A percentile compares a stretch with the other conserved stretches of the same genome.
Conservation (phyloP, 1,140 invertebrate species). For the Nilaparvata lugens region DNA sequence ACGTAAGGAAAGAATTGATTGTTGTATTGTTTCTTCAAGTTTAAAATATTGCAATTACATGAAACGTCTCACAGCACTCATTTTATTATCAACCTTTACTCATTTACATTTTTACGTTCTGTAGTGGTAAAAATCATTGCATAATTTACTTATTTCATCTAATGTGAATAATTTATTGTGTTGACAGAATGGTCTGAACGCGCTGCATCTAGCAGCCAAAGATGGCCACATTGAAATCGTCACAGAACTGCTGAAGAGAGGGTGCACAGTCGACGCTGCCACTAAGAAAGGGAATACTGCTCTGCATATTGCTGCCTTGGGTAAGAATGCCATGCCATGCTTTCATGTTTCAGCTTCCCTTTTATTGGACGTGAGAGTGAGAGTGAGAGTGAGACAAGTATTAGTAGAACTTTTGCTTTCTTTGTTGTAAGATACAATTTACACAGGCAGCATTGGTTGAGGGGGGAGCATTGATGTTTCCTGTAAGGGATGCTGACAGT, state of each 20-base stretch:
- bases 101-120: no score
- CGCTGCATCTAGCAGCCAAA: conserved; percentile 94
- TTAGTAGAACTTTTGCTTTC: no score
- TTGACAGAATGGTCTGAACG: conserved; percentile 91
- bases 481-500: no score
- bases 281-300: conserved; percentile 99
- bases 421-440: no score
- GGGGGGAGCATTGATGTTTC: no score
- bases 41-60: no score
- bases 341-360: background rate
- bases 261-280: conserved; percentile 88
- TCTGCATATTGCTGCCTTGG: conserved; percentile 96
- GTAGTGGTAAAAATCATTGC: background rate
- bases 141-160: background rate
- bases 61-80: no score
- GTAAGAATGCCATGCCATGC: conserved; percentile 40
- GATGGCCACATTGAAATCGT: conserved; percentile 95
- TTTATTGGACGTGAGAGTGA: background rate
- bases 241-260: conserved; percentile 77
- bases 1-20: no score
- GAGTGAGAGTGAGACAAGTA: no score
- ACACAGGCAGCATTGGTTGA: no score
- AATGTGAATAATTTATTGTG: conserved; percentile 21
- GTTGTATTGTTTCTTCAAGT: no score
- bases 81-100: no score